phyloP scores from a whole-genome alignment of 2,888 invertebrate species.

The Caenorhabditis sinica region DNA sequence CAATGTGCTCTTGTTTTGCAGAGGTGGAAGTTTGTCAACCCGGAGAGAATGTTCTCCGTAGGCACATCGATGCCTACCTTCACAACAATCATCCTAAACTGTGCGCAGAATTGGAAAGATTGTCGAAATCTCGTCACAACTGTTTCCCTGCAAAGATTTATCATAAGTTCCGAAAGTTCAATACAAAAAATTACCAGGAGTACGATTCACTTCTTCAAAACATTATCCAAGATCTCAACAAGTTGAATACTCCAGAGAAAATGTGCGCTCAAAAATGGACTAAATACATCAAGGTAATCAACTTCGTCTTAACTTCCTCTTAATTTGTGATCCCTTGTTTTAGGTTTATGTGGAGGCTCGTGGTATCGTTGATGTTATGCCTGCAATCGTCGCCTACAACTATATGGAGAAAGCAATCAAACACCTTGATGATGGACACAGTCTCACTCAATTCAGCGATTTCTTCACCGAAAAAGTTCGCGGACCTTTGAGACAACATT shows the following conservation, averaged over 20 bases:
- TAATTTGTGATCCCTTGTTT: not conserved
- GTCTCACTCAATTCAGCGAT: constrained; percentile 24
- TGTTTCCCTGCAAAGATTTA: not conserved
- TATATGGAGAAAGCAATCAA: constrained; percentile 18
- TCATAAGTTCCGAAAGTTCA: constrained; percentile 3
- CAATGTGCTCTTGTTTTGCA: no score
- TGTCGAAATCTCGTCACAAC: constrained; percentile 21
- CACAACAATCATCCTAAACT: constrained; percentile 1
- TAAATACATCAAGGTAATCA: constrained; percentile 35
- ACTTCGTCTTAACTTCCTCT: not conserved
- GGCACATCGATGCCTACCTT: not conserved
- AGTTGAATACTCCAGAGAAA: constrained; percentile 52
- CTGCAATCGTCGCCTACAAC: constrained; percentile 40
- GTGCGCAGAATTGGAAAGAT: constrained; percentile 27
- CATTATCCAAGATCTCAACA: constrained; percentile 44
- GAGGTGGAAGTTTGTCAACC: constrained; percentile 43
- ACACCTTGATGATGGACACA: not conserved
- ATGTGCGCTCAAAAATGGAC: constrained; percentile 21
- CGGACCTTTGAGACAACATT: constrained; percentile 16
- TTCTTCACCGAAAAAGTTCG: constrained; percentile 7
- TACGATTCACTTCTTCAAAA: constrained; percentile 48
- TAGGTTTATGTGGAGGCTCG: constrained; percentile 52
- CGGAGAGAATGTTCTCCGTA: constrained; percentile 9
- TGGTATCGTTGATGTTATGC: constrained; percentile 63
- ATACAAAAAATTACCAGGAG: not conserved